Base-by-base conservation (phyloP, 2,888 invertebrate species). In the Elmis aenea region DNA sequence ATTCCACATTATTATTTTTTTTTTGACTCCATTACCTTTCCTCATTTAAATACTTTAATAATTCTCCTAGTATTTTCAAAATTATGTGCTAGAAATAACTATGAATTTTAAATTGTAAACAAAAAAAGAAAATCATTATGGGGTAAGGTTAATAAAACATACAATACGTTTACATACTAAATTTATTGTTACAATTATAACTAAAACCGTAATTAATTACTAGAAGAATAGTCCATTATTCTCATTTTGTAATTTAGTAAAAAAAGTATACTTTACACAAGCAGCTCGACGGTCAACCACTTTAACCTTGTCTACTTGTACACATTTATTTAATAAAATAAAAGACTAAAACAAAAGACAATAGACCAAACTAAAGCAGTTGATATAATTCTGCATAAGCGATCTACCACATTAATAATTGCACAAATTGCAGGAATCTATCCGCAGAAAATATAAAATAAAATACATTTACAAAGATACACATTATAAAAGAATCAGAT, bases 181-280 rank as follows among this genome's bases (percentile, higher is more conserved):
- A 64, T 63, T 64, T 62, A 62, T 63, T 61, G 53, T 61, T 62
- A 61, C 61, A 59, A 55, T 61, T 62, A 62, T 47, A 66, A 66
- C 62, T 66, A 64, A 66, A 66, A 59, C 35, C 57, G 63, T 65
- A 62, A 58, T 55, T 55, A 18, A 5, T 18, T 18, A 18, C 65
- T 66, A 65, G 60, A 64, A 64, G 64, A 66, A 65, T 64, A 66
- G 66, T 66, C 65, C 65, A 64, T 65, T n/a, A 62, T 65, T 65
- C 66, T 66, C 66, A 48, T 46, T 38, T 30, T 41, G 41, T 59
- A 61, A 59, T 57, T 62, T 60, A 59, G 57, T 59, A 58, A 62
- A 62, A 61, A 60, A 63, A 59, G 61, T n/a, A n/a, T n/a, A n/a
- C 54, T 63, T 62, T 61, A 63, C 64, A 64, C 57, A 63, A 63